phyloP scores from a whole-genome alignment of 2,888 invertebrate species.

The Leptopilina syphax region DNA sequence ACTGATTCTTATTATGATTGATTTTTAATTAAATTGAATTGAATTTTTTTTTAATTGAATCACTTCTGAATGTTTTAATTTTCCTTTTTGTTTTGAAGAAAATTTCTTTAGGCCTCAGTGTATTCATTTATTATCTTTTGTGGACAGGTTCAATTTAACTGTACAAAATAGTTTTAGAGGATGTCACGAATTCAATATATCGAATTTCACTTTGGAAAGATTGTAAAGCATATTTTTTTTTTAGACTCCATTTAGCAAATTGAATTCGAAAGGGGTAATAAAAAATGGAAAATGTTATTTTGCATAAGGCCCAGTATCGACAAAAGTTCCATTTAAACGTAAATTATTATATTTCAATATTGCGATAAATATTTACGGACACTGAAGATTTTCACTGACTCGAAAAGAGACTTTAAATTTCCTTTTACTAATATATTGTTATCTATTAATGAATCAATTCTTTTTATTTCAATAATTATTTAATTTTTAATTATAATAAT shows the following conservation, averaged over 20 bases:
- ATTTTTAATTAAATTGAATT: no score
- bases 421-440: no score
- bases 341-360: not conserved
- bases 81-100: not conserved
- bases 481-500: no score
- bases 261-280: not conserved
- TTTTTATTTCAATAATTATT: no score
- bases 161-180: not conserved
- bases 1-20: no score
- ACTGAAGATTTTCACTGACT: no score
- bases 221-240: slow-evolving; percentile 28
- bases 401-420: no score
- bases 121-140: not conserved
- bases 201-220: slow-evolving; percentile 29
- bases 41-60: no score
- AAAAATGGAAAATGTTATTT: not conserved
- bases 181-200: slow-evolving; percentile 13
- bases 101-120: not conserved
- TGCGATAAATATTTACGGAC: no score
- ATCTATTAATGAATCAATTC: no score
- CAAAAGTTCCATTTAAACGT: not conserved
- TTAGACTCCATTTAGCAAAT: slow-evolving; percentile 12
- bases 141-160: slow-evolving; percentile 8
- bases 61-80: not conserved
- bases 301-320: not conserved